Conservation (phyloP, 2,888 invertebrate species). For the Tupiocoris notatus region DNA sequence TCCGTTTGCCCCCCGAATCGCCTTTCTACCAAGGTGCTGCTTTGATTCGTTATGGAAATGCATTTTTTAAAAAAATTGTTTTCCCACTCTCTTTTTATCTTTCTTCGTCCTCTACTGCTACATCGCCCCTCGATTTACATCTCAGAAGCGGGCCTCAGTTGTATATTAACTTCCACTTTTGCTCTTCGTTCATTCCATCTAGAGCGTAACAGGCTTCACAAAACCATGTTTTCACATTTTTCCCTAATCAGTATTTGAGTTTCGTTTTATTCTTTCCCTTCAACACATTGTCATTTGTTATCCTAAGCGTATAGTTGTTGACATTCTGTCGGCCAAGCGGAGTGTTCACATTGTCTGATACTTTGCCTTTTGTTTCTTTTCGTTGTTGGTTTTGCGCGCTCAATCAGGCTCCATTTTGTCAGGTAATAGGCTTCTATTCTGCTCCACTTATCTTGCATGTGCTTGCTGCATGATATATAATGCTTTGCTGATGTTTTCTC, state of each 20-base stretch:
- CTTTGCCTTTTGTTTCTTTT: constrained; percentile 49
- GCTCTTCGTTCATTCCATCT: neutral
- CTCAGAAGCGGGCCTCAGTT: too few species aligned
- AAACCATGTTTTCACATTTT: constrained; percentile 1
- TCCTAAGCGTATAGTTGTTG: neutral
- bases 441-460: constrained; percentile 39
- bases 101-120: neutral
- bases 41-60: neutral
- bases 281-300: neutral
- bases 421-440: constrained; percentile 61
- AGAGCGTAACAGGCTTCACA: constrained; percentile 13
- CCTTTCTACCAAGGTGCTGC: neutral
- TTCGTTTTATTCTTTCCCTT: constrained; percentile 5
- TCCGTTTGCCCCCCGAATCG: neutral
- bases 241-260: neutral
- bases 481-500: neutral
- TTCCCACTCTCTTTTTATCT: neutral
- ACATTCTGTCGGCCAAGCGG: neutral
- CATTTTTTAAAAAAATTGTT: neutral
- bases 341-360: constrained; percentile 44
- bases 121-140: neutral
- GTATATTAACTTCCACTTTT: too few species aligned
- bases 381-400: constrained; percentile 50
- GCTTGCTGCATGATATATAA: constrained; percentile 39
- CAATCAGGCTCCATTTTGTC: constrained; percentile 66